Base-by-base conservation (phyloP, 2,888 invertebrate genomes). In the Candidula unifasciata region DNA sequence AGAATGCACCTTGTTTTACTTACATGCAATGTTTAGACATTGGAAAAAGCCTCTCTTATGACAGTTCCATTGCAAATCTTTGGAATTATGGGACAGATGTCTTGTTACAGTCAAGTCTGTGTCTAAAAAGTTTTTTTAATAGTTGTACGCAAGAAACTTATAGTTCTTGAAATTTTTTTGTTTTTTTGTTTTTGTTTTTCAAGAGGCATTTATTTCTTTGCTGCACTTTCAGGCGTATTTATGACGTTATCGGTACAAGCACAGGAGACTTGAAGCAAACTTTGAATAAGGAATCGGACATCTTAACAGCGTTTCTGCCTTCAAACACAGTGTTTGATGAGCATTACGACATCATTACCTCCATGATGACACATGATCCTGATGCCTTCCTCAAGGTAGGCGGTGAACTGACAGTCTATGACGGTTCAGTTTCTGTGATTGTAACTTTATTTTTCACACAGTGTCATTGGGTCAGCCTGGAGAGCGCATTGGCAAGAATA, bases 231-330 rank as follows among this genome's bases (percentile, higher is more conserved):
- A 87, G 86, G 27, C 73, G 66, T 30, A 33, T 85, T 54, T 57
- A 83, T 27, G 82, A 83, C 60, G 35, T 84, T 73, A 64, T 81
- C 33, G 77, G 57, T 21, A 18, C 44, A 16, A 54, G 83, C 68
- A 80, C 83, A 60, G 60, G 35, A 30, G 85, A 87, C 37, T 27
- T 87, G 52, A 30, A 54, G 8, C 52, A 37, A 33, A 84, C 64
- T 6, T 68, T 84, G 8, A 84, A 60, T 54, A 16, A 44, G 30
- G 68, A 71, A 5, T 71, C 79, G 16, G 27, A 35, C 0, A 79
- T 74, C 18, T 71, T 83, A 44, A 87, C 86, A 5, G 85, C 81
- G 52, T 87, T 87, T 73, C 83, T 87, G n/a, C 80, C 86, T 0
- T 37, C 30, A 5, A 79, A 85, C 69, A 35, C 54, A 21, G 86